A percentile compares a stretch with the other conserved stretches of the same genome.
phyloP scores from a whole-genome alignment of 2,113 vertebrate species.

The Charina bottae region DNA sequence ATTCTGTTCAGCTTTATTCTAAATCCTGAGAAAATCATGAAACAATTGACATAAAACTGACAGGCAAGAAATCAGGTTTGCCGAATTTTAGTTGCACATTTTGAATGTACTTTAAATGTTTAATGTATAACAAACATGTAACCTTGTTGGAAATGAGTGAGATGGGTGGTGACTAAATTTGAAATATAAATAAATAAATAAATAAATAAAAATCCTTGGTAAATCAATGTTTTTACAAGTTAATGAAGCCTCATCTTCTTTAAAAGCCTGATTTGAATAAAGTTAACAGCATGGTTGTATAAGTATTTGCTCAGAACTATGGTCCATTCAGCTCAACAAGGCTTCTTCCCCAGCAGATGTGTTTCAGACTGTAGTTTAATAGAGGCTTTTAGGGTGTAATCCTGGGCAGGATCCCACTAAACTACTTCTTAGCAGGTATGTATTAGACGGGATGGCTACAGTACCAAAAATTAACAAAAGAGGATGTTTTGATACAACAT shows the following conservation, averaged over 20 bases:
- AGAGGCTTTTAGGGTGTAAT: slow-evolving; percentile 9
- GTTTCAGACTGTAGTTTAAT: slow-evolving; percentile 37
- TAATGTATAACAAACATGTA: background rate
- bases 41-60: background rate
- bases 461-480: background rate
- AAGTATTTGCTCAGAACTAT: too few relatives aligned
- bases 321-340: too few relatives aligned
- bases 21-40: background rate
- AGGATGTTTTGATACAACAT: slow-evolving; percentile 45
- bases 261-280: slow-evolving; percentile 2
- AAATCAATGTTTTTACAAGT: background rate
- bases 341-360: too few relatives aligned
- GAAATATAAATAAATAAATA: background rate
- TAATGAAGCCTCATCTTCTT: background rate
- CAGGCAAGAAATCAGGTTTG: background rate
- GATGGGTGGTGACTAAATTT: too few relatives aligned
- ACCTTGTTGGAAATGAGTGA: background rate
- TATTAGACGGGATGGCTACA: background rate
- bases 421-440: background rate
- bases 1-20: background rate
- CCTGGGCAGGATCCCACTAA: background rate
- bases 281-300: background rate
- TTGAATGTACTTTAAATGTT: background rate
- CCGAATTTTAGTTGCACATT: slow-evolving; percentile 20
- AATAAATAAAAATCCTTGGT: background rate